Base-by-base conservation (phyloP, 2,888 invertebrate species). In the Sarcophaga caerulescens region DNA sequence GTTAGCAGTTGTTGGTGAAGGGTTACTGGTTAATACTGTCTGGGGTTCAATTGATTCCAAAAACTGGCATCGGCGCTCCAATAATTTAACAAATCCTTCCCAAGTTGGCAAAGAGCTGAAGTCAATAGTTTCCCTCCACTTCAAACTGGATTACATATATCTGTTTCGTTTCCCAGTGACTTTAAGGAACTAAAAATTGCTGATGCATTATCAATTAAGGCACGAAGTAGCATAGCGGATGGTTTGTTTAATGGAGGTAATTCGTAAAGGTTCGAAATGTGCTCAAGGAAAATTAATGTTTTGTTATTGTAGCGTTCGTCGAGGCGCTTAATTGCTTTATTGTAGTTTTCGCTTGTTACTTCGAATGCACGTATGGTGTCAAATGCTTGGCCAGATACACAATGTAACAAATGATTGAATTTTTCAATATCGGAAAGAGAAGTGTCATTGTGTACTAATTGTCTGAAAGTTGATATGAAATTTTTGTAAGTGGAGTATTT, bases 101-200 rank as follows among this genome's bases (percentile, higher is more conserved):
- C 83, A 85, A 12, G 78, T 80, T 14, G 84, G 81, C n/a, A 88
- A 21, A 19, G 44, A 73, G 0, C 12, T 57, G 21, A 82, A 88
- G 11, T 88, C 85, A 23, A 85, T 63, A 17, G 73, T 69, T 66
- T 85, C 77, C 10, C 84, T 85, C 86, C 86, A 87, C 12, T 86
- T 87, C 47, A 71, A 66, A 59, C 83, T 23, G 10, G 85, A 77
- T 14, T 75, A 21, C 75, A 76, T 11, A 81, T 81, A 10, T 81
- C 59, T 19, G 21, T 68, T 2, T 81, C 81, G 14, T 60, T 62
- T n/a, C 75, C 80, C 44, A 84, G 6, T 62, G 84, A 84, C 52
- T 57, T 69, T 59, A 84, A 47, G 1, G 84, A 84, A 25, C 82
- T 70, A 44, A 69, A 78, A 59, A 85, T 14, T 21, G 77, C 73